These are phyloP conservation scores for Exephanes ischioxanthus DNA, from an alignment of 2,888 invertebrate genomes.

Conservation along the genomic window DNA sequence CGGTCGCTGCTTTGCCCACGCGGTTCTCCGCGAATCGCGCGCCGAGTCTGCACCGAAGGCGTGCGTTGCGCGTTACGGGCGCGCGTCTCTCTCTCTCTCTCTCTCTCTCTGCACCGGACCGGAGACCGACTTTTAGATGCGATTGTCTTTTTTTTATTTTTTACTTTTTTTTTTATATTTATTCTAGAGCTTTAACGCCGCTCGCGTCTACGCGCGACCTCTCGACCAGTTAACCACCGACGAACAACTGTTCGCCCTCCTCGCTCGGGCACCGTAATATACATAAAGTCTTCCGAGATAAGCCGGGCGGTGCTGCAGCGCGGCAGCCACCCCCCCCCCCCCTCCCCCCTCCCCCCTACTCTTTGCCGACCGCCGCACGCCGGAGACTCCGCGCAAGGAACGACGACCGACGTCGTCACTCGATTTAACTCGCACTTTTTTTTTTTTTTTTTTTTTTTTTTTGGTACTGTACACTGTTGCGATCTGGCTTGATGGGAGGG, in stretches of 20 bases:
- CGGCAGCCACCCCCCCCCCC: slow-evolving; percentile 18
- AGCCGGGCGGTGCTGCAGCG: slow-evolving; percentile 70
- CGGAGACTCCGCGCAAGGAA: background rate
- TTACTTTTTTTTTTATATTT: slow-evolving; percentile 27
- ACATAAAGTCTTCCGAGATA: slow-evolving; percentile 81
- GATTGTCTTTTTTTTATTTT: background rate
- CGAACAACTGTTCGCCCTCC: slow-evolving; percentile 82
- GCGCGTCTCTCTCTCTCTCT: slow-evolving; percentile 29
- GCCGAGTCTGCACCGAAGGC: background rate
- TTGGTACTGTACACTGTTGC: background rate
- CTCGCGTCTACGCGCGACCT: slow-evolving; percentile 67
- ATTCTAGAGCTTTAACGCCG: slow-evolving; percentile 1
- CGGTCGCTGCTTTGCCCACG: slow-evolving; percentile 41
- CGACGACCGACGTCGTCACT: background rate
- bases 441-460: background rate
- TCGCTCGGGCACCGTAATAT: slow-evolving; percentile 81
- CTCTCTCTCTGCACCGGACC: background rate
- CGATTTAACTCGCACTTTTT: background rate
- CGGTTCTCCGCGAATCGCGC: slow-evolving; percentile 15
- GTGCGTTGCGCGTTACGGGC: background rate
- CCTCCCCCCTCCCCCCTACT: background rate
- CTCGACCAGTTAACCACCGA: slow-evolving; percentile 80
- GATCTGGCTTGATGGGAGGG: background rate
- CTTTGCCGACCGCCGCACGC: background rate
- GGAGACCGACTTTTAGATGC: background rate